These are phyloP conservation scores for Thereva nobilitata DNA, from an alignment of 2,888 invertebrate species.

Conservation along the genomic window DNA sequence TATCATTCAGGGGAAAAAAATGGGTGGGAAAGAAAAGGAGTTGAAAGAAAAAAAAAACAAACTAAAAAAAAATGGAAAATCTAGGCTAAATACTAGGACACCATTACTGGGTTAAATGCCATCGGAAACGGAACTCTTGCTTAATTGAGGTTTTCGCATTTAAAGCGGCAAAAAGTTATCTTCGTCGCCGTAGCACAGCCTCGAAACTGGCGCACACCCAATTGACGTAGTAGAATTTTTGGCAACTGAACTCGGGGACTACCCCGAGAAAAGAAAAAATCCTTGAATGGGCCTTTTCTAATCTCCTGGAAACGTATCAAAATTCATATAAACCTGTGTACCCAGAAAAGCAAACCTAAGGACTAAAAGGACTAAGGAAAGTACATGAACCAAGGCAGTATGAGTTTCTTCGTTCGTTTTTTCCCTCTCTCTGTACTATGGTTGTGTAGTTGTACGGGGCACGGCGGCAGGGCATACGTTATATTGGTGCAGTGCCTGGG, in stretches of 20 bases:
- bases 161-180: constrained; percentile 30
- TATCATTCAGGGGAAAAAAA: too few relatives aligned
- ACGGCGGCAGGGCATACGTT: too few relatives aligned
- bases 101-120: constrained; percentile 26
- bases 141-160: constrained; percentile 35
- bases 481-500: too few relatives aligned
- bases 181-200: not conserved
- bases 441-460: too few relatives aligned
- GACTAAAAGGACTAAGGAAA: too few relatives aligned
- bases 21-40: too few relatives aligned
- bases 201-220: constrained; percentile 26
- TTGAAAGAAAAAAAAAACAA: too few relatives aligned
- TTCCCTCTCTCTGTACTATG: too few relatives aligned
- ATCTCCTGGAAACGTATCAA: constrained; percentile 33
- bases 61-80: not conserved
- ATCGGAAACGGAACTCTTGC: constrained; percentile 17
- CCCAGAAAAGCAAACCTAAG: not conserved
- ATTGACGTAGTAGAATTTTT: constrained; percentile 31
- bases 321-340: constrained; percentile 19
- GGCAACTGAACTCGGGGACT: constrained; percentile 10
- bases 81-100: constrained; percentile 25
- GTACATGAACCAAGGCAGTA: too few relatives aligned
- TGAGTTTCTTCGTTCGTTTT: too few relatives aligned
- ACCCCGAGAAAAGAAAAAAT: constrained; percentile 7
- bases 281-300: constrained; percentile 28